phyloP scores from a whole-genome alignment of 2,113 vertebrate species.

The Onychorhynchus coronatus region DNA sequence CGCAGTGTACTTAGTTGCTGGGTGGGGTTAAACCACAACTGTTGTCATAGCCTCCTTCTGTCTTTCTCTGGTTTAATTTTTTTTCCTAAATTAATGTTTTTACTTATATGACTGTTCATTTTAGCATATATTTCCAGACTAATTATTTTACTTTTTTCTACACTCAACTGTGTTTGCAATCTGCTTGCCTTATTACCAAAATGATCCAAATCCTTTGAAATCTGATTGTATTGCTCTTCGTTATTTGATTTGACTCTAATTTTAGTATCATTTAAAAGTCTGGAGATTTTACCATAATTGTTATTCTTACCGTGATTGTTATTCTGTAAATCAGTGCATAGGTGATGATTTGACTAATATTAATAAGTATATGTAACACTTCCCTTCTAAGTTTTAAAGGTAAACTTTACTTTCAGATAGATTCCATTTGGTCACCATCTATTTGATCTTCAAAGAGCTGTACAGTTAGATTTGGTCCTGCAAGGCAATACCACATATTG shows the following conservation, averaged over 20 bases:
- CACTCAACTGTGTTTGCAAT: constrained; percentile 38
- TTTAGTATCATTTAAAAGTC: constrained; percentile 30
- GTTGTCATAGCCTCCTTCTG: background rate
- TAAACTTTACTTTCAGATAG: background rate
- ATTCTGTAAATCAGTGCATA: background rate
- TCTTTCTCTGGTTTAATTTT: background rate
- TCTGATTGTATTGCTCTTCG: constrained; percentile 31
- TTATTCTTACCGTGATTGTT: background rate
- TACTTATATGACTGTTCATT: background rate
- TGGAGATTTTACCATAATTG: background rate
- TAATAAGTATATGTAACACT: background rate
- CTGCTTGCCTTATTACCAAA: constrained; percentile 60
- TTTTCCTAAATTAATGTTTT: background rate
- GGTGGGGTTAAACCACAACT: background rate
- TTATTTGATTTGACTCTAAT: constrained; percentile 47
- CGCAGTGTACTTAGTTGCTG: background rate
- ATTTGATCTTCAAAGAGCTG: background rate
- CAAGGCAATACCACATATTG: background rate
- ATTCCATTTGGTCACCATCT: background rate
- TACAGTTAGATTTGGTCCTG: background rate
- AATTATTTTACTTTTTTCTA: constrained; percentile 35
- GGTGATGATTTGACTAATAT: background rate
- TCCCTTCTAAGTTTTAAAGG: background rate
- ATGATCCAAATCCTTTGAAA: constrained; percentile 51
- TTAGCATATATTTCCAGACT: background rate